A percentile compares a stretch with the other conserved stretches of the same genome.
phyloP scores from a whole-genome alignment of 2,888 invertebrate genomes.

The Piscicola geometra region DNA sequence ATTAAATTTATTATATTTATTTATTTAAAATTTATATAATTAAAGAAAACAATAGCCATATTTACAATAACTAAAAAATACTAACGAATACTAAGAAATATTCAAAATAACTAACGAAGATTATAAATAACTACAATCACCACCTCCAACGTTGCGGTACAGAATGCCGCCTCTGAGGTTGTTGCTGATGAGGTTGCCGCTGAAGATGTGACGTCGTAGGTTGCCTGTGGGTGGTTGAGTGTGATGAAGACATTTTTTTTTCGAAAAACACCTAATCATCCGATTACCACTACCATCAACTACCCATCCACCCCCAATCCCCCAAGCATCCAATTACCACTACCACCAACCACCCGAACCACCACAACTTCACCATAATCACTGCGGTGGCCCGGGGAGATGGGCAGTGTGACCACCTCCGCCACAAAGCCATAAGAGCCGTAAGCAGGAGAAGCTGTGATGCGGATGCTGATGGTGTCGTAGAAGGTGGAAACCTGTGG shows the following conservation, averaged over 20 bases:
- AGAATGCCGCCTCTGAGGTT: conserved; percentile 81
- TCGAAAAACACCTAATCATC: neutral
- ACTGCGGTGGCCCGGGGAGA: conserved; percentile 43
- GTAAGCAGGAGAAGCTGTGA: conserved; percentile 91
- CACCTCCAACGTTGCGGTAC: conserved; percentile 87
- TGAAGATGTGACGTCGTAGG: conserved; percentile 82
- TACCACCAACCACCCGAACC: no score
- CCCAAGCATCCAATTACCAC: conserved; percentile 37
- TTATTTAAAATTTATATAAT: no score
- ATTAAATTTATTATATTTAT: no score
- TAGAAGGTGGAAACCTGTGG: conserved; percentile 22
- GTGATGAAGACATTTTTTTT: neutral
- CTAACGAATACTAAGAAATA: no score
- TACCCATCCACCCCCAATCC: neutral
- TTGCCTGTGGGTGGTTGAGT: conserved; percentile 64
- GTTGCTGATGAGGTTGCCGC: conserved; percentile 71
- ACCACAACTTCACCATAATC: conserved; percentile 32
- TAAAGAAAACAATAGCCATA: no score
- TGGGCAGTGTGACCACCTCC: conserved; percentile 86
- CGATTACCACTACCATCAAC: no score
- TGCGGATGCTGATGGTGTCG: conserved; percentile 70
- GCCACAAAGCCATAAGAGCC: conserved; percentile 88
- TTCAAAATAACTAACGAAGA: no score
- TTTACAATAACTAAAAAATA: no score
- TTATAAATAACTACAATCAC: no score